phyloP scores from a whole-genome alignment of 2,113 vertebrate species.

The Callipepla squamata region DNA sequence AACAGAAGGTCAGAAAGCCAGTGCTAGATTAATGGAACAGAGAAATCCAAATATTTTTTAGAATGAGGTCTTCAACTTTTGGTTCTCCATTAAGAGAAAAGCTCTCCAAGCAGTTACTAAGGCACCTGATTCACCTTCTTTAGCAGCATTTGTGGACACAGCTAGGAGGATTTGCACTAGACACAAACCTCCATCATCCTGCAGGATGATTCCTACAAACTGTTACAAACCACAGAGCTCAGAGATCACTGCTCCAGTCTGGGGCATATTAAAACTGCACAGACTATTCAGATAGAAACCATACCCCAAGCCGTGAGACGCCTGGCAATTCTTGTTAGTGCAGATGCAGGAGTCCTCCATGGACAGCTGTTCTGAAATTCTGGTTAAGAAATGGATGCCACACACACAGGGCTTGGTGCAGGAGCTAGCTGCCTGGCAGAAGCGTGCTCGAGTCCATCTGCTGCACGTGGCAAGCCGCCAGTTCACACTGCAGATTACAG shows the following conservation, averaged over 20 bases:
- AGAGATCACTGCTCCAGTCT: neutral
- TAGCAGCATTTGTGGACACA: neutral
- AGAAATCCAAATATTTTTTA: neutral
- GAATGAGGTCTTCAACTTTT: neutral
- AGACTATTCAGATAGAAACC: neutral
- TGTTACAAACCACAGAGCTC: neutral
- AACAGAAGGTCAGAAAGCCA: neutral
- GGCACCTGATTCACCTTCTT: neutral
- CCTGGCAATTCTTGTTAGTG: slow-evolving; percentile 7
- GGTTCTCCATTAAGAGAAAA: slow-evolving; percentile 12
- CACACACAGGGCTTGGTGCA: slow-evolving; percentile 7
- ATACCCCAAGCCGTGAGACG: neutral
- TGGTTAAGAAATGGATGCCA: slow-evolving; percentile 34
- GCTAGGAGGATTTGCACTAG: neutral
- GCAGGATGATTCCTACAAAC: neutral
- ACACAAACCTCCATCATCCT: neutral
- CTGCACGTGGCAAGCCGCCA: slow-evolving; percentile 33
- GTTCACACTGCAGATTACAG: slow-evolving; percentile 23
- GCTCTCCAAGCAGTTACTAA: neutral
- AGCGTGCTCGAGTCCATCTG: slow-evolving; percentile 69
- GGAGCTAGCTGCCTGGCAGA: slow-evolving; percentile 35
- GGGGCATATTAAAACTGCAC: neutral
- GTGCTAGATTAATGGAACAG: neutral
- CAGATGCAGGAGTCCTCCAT: slow-evolving; percentile 25
- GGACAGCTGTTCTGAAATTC: slow-evolving; percentile 56